phyloP scores from a whole-genome alignment of 2,888 invertebrate genomes.

The Xestia xanthographa region DNA sequence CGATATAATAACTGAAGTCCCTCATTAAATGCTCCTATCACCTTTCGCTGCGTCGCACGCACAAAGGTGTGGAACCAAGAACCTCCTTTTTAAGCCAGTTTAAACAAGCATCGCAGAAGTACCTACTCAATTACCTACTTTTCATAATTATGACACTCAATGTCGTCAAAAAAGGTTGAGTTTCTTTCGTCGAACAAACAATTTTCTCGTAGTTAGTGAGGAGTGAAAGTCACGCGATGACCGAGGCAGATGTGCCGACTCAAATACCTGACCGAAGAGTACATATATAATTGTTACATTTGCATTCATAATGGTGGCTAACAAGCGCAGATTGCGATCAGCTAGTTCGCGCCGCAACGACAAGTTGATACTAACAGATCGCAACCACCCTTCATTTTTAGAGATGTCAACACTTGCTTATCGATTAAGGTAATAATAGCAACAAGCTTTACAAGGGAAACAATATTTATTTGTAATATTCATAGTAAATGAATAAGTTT shows the following conservation, averaged over 20 bases:
- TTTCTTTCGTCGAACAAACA: slow-evolving; percentile 70
- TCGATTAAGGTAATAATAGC: slow-evolving; percentile 53
- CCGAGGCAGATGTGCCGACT: slow-evolving; percentile 69
- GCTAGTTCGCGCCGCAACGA: slow-evolving; percentile 84
- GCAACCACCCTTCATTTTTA: slow-evolving; percentile 70
- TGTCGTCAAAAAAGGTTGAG: slow-evolving; percentile 69
- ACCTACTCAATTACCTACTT: slow-evolving; percentile 40
- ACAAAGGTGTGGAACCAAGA: slow-evolving; percentile 24
- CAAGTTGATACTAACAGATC: slow-evolving; percentile 81
- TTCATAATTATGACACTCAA: slow-evolving; percentile 65
- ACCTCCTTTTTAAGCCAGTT: slow-evolving; percentile 24
- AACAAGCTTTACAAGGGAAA: neutral
- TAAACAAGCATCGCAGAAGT: slow-evolving; percentile 28
- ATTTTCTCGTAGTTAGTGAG: slow-evolving; percentile 71
- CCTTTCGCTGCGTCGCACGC: slow-evolving; percentile 23
- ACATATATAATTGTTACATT: slow-evolving; percentile 86
- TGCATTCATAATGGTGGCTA: slow-evolving; percentile 86
- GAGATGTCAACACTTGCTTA: slow-evolving; percentile 62
- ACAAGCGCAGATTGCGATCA: slow-evolving; percentile 86
- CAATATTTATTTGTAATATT: neutral
- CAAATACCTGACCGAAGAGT: slow-evolving; percentile 66
- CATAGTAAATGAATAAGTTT: neutral
- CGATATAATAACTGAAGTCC: slow-evolving; percentile 20
- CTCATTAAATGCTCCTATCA: slow-evolving; percentile 33
- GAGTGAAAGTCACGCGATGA: slow-evolving; percentile 78